A percentile compares a stretch with the other conserved stretches of the same genome.
Evolutionary conservation across 2,888 invertebrate species (phyloP).

Genomic region (Drosophila longiperda): DNA sequence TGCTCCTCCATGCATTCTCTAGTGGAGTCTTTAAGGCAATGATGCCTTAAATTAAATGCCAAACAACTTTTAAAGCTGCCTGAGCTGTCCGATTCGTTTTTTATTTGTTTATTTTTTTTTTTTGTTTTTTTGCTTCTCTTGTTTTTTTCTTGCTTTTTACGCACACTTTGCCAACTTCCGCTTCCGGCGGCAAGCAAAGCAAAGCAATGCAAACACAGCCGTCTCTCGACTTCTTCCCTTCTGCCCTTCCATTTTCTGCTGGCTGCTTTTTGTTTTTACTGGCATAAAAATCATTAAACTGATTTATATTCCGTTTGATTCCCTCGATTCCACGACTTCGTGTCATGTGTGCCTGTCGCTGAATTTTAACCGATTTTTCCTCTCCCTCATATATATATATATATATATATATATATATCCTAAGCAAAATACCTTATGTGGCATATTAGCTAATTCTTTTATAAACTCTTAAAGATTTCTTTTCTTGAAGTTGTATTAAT

Average conservation of each 20-base stretch:
- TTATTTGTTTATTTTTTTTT: constrained; percentile 16
- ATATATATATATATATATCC: constrained; percentile 5
- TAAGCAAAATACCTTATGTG: not conserved
- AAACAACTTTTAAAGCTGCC: constrained; percentile 50
- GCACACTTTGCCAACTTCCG: constrained; percentile 71
- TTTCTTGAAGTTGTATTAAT: not conserved
- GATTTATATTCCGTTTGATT: constrained; percentile 81
- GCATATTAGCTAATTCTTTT: not conserved
- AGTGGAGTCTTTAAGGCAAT: constrained; percentile 14
- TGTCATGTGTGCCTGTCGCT: constrained; percentile 46
- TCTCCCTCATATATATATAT: constrained; percentile 15
- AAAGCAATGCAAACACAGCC: constrained; percentile 63
- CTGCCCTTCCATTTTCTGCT: not conserved
- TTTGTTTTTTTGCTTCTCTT: not conserved
- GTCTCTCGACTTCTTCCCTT: constrained; percentile 35
- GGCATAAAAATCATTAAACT: constrained; percentile 79
- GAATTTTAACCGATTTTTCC: constrained; percentile 27
- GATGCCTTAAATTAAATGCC: constrained; percentile 21
- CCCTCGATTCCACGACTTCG: constrained; percentile 40
- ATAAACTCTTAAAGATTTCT: too few relatives aligned
- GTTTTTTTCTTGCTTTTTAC: constrained; percentile 35
- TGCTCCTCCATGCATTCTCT: constrained; percentile 25
- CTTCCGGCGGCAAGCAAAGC: constrained; percentile 64
- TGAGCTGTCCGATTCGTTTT: constrained; percentile 22
- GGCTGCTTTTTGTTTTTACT: constrained; percentile 58